Evolutionary conservation across 2,797 vertebrate genomes (phyloP).

Genomic region (Hafferia zeledoni): DNA sequence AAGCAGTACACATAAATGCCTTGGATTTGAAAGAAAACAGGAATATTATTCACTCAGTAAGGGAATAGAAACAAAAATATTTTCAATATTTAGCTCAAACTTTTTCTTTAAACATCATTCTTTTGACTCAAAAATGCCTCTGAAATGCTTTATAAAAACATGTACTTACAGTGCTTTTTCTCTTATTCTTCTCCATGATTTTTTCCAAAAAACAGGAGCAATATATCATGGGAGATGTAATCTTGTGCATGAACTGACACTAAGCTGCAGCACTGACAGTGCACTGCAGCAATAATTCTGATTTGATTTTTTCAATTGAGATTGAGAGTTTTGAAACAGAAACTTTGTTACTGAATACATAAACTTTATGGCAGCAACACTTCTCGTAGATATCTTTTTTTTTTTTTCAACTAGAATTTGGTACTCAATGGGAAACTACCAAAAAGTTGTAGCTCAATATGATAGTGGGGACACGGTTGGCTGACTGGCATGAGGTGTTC

Average conservation of each 20-base stretch:
- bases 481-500: neutral
- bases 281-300: neutral
- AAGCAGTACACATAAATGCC: neutral
- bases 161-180: neutral
- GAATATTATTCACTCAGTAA: neutral
- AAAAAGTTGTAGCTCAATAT: neutral
- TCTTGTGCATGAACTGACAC: neutral
- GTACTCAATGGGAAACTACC: neutral
- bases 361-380: neutral
- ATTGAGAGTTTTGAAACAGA: neutral
- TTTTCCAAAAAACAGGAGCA: neutral
- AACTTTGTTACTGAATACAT: neutral
- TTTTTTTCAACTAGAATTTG: neutral
- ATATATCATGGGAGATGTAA: neutral
- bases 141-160: neutral
- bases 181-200: neutral
- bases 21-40: neutral
- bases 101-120: neutral
- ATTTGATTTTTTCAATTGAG: neutral
- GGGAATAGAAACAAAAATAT: neutral
- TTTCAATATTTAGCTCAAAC: neutral
- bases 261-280: neutral
- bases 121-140: neutral
- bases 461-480: neutral
- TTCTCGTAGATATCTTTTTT: neutral